phyloP scores from a whole-genome alignment of 1,140 invertebrate species.

The Zaprionus taronus region DNA sequence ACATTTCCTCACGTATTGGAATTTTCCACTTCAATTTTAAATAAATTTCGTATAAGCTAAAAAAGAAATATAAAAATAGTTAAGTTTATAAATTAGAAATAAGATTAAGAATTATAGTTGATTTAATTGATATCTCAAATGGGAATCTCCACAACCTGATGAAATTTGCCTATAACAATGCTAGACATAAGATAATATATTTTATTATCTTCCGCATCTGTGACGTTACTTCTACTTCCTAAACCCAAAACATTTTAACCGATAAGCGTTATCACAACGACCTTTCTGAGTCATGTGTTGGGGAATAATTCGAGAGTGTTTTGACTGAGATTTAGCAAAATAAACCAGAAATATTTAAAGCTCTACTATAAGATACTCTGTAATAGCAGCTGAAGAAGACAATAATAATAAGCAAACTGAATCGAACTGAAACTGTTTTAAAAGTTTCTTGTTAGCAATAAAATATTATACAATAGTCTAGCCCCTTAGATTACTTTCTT shows the following conservation, averaged over 20 bases:
- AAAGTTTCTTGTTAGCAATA: no score
- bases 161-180: not conserved
- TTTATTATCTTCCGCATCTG: not conserved
- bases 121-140: no score
- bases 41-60: no score
- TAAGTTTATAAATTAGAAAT: no score
- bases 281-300: conserved; percentile 29
- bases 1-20: not conserved
- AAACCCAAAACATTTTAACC: conserved; percentile 24
- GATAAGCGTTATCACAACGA: conserved; percentile 34
- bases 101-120: no score
- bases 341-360: not conserved
- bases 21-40: no score
- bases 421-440: no score
- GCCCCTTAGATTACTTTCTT: no score
- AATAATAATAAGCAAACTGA: no score
- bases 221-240: not conserved
- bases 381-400: not conserved
- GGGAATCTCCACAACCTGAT: not conserved
- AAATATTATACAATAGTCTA: no score
- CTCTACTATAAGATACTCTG: not conserved
- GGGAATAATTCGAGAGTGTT: no score
- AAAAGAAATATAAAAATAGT: no score
- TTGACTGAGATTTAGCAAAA: conserved; percentile 1
- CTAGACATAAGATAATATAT: not conserved